phyloP scores from a whole-genome alignment of 2,888 invertebrate species.

The Caenorhabditis wallacei region DNA sequence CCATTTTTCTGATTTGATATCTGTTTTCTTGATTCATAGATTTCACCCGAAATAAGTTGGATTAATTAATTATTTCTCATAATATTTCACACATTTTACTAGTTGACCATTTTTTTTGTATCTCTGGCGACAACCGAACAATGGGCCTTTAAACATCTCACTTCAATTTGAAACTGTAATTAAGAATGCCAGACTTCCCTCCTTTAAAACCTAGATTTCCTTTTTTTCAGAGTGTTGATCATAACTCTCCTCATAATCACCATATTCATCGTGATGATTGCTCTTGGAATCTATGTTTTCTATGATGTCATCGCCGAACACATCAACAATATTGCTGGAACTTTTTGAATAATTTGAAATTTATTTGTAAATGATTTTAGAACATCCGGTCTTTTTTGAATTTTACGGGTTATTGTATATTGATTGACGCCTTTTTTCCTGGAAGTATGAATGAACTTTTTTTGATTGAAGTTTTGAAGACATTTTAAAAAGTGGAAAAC shows the following conservation, averaged over 20 bases:
- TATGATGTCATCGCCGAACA: constrained; percentile 58
- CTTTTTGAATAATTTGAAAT: constrained; percentile 19
- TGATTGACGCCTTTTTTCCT: constrained; percentile 5
- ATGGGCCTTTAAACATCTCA: too few species aligned
- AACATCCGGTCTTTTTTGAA: constrained; percentile 36
- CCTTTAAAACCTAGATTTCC: not conserved
- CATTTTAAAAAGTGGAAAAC: too few species aligned
- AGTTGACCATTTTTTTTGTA: too few species aligned
- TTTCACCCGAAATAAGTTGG: too few species aligned
- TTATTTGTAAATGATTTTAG: not conserved
- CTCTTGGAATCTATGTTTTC: constrained; percentile 55
- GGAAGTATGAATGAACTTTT: not conserved
- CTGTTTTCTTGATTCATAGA: too few species aligned
- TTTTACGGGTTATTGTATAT: constrained; percentile 11
- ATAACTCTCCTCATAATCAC: constrained; percentile 62
- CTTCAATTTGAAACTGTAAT: too few species aligned
- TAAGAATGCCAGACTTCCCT: too few species aligned
- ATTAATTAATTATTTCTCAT: too few species aligned
- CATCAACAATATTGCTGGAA: constrained; percentile 59
- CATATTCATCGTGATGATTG: constrained; percentile 61
- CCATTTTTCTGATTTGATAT: not conserved
- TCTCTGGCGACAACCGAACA: too few species aligned
- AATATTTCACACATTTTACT: too few species aligned
- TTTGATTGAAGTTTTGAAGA: not conserved
- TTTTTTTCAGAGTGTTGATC: constrained; percentile 58